Evolutionary conservation across 1,140 invertebrate species (phyloP).

Genomic region (Aculops lycopersici): DNA sequence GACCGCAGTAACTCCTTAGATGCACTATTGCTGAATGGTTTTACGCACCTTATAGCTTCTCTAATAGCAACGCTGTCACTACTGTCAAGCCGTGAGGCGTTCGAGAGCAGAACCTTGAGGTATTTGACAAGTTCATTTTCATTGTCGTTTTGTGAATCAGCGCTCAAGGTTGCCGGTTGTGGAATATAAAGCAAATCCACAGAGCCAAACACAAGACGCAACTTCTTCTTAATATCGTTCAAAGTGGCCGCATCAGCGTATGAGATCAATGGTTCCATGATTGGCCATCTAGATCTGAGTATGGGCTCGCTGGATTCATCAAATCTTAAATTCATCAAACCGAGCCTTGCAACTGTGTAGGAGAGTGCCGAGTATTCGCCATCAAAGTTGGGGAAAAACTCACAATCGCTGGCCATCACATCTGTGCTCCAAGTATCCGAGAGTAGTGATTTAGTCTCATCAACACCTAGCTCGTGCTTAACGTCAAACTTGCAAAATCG

Average conservation of each 20-base stretch:
- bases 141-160: slow-evolving; percentile 6
- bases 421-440: slow-evolving; percentile 93
- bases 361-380: slow-evolving; percentile 36
- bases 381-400: slow-evolving; percentile 54
- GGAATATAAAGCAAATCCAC: slow-evolving; percentile 24
- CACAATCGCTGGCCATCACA: slow-evolving; percentile 69
- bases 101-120: slow-evolving; percentile 10
- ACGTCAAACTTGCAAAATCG: slow-evolving; percentile 97
- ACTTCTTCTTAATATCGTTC: slow-evolving; percentile 57
- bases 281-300: not conserved
- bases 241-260: slow-evolving; percentile 22
- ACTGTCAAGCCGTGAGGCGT: slow-evolving; percentile 20
- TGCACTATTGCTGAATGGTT: slow-evolving; percentile 32
- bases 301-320: slow-evolving; percentile 2
- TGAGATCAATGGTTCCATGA: slow-evolving; percentile 19
- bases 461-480: slow-evolving; percentile 45
- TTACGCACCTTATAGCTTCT: slow-evolving; percentile 46
- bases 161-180: slow-evolving; percentile 6
- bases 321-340: slow-evolving; percentile 2
- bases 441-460: slow-evolving; percentile 73
- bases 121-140: slow-evolving; percentile 13
- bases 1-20: slow-evolving; percentile 39
- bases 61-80: slow-evolving; percentile 49
- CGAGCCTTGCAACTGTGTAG: slow-evolving; percentile 1
- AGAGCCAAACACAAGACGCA: slow-evolving; percentile 58